A percentile compares a stretch with the other conserved stretches of the same genome.
Evolutionary conservation across 2,888 invertebrate species (phyloP).

Genomic region (Euzetes globulus): DNA sequence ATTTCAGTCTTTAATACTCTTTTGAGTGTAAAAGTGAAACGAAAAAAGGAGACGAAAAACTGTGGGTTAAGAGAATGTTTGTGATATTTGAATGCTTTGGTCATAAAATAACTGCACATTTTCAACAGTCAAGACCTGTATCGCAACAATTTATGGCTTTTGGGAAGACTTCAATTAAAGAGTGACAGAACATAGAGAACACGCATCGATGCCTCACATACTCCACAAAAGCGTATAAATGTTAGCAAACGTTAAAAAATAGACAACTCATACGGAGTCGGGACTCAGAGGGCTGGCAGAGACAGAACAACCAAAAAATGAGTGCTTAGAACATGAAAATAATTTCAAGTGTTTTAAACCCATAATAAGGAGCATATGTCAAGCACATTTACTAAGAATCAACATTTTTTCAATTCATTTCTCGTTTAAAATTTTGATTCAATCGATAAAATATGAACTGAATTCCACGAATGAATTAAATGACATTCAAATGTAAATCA

Average conservation of each 20-base stretch:
- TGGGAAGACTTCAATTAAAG: conserved; percentile 15
- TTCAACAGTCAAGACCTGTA: conserved; percentile 20
- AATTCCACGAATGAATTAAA: too few species aligned
- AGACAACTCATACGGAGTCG: background rate
- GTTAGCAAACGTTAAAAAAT: background rate
- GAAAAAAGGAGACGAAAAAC: background rate
- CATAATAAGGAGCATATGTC: too few species aligned
- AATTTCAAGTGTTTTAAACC: background rate
- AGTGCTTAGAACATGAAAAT: background rate
- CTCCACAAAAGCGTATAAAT: background rate
- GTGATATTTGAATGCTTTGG: background rate
- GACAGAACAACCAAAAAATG: background rate
- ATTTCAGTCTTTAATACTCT: background rate
- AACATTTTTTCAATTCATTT: too few species aligned
- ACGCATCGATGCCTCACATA: background rate
- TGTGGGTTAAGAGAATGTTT: background rate
- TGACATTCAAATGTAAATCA: too few species aligned
- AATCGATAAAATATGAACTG: too few species aligned
- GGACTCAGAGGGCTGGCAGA: background rate
- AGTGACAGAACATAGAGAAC: conserved; percentile 25
- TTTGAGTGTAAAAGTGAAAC: background rate
- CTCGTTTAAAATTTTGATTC: too few species aligned
- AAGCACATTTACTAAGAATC: too few species aligned
- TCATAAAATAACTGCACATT: conserved; percentile 18
- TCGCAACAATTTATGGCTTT: conserved; percentile 2